Evolutionary conservation across 35 echinoderm and acorn worm genomes (phyloP).

Genomic region (Ophioderma brevispina): DNA sequence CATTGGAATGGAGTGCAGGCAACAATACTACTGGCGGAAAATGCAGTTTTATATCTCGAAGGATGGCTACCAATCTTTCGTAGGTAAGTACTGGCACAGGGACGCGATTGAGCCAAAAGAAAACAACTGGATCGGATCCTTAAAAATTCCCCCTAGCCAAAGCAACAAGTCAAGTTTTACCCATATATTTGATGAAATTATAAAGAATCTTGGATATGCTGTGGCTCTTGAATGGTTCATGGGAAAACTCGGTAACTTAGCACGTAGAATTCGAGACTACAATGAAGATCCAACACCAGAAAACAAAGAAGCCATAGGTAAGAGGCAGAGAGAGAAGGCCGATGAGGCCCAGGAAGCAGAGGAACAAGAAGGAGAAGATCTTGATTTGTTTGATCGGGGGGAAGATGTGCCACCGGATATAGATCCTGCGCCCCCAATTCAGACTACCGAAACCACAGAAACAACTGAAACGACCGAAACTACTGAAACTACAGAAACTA

Average conservation of each 20-base stretch:
- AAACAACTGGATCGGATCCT: background rate
- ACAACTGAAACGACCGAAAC: conserved; percentile 18
- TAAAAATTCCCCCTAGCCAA: background rate
- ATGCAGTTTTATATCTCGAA: background rate
- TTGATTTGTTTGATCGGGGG: background rate
- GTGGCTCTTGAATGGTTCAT: background rate
- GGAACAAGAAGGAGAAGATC: background rate
- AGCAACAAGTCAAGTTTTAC: too few relatives aligned
- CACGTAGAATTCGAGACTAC: too few relatives aligned
- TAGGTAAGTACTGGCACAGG: background rate
- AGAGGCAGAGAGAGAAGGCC: background rate
- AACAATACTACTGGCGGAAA: conserved; percentile 2
- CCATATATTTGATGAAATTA: background rate
- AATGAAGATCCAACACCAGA: background rate
- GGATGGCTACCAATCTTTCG: conserved; percentile 4
- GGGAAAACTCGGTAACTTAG: too few relatives aligned
- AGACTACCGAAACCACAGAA: background rate
- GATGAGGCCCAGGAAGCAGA: background rate
- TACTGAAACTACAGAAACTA: background rate
- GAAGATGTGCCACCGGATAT: background rate
- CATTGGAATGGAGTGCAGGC: background rate
- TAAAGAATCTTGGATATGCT: background rate
- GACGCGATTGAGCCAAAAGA: background rate
- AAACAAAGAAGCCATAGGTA: background rate
- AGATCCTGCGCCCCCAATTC: background rate